A percentile compares a stretch with the other conserved stretches of the same genome.
Evolutionary conservation across 2,888 invertebrate species (phyloP).

Genomic region (Tetragnatha montana): DNA sequence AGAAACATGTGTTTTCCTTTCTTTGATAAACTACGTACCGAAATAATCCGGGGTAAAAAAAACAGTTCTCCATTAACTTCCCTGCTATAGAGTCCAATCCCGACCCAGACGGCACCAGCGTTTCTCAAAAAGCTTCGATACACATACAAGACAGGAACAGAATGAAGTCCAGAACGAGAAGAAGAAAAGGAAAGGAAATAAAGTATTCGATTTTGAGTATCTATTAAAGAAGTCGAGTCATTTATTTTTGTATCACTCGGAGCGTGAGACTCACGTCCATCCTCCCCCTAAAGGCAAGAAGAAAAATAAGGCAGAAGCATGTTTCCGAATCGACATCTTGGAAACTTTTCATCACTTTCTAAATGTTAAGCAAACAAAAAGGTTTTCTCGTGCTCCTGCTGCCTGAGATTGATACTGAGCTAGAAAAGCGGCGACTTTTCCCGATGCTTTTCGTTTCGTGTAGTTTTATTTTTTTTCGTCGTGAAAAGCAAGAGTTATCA

Average conservation of each 20-base stretch:
- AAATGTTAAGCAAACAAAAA: not conserved
- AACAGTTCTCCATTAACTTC: not conserved
- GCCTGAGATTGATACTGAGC: not conserved
- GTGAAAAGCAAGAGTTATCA: no score
- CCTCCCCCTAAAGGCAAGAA: not conserved
- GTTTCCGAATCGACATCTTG: not conserved
- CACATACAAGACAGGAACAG: not conserved
- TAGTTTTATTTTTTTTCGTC: not conserved
- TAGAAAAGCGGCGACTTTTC: not conserved
- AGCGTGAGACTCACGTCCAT: not conserved
- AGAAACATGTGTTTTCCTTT: no score
- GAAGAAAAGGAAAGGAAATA: not conserved
- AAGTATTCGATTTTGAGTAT: not conserved
- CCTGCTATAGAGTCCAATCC: not conserved
- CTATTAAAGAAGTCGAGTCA: not conserved
- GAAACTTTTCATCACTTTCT: constrained; percentile 1
- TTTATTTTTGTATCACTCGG: constrained; percentile 1
- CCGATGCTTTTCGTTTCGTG: not conserved
- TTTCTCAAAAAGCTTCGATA: not conserved
- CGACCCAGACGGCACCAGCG: not conserved
- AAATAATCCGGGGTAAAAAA: not conserved
- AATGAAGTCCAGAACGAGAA: not conserved
- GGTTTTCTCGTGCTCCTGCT: not conserved
- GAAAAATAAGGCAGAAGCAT: not conserved
- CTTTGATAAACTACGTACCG: no score